A percentile compares a stretch with the other conserved stretches of the same genome.
phyloP scores from a whole-genome alignment of 2,888 invertebrate species.

The Dicyrtomina minuta region DNA sequence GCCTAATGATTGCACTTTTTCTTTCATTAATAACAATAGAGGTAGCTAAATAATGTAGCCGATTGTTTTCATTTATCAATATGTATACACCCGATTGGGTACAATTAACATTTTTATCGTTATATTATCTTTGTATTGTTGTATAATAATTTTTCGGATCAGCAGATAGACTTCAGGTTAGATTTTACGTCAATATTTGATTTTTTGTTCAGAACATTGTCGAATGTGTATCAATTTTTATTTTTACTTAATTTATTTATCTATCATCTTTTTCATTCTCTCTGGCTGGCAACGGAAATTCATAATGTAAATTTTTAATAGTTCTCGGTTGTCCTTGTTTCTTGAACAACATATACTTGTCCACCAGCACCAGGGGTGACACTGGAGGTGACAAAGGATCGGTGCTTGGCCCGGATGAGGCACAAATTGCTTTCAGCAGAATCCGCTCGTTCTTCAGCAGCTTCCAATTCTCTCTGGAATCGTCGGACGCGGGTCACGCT shows the following conservation, averaged over 20 bases:
- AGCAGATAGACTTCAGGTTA: not conserved
- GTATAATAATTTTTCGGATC: not conserved
- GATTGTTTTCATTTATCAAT: not conserved
- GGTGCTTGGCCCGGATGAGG: conserved; percentile 96
- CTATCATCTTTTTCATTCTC: conserved; percentile 7
- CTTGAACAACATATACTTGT: conserved; percentile 63
- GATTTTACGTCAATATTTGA: conserved; percentile 5
- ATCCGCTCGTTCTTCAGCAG: conserved; percentile 95
- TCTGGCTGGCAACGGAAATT: conserved; percentile 27
- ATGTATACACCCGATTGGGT: no score
- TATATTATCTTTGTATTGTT: not conserved
- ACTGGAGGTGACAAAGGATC: conserved; percentile 93
- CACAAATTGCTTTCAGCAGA: conserved; percentile 90
- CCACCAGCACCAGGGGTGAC: conserved; percentile 76
- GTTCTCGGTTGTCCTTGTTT: conserved; percentile 51
- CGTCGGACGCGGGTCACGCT: conserved; percentile 93
- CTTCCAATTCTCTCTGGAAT: conserved; percentile 97
- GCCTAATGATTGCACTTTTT: conserved; percentile 17
- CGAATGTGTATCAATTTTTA: not conserved
- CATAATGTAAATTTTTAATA: conserved; percentile 31
- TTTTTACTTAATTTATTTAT: not conserved
- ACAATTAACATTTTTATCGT: no score
- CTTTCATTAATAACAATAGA: no score
- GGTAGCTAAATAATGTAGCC: not conserved
- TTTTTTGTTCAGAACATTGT: not conserved